These are phyloP conservation scores for Elephas maximus DNA, from an alignment of 2,113 vertebrate genomes.

Conservation along the genomic window DNA sequence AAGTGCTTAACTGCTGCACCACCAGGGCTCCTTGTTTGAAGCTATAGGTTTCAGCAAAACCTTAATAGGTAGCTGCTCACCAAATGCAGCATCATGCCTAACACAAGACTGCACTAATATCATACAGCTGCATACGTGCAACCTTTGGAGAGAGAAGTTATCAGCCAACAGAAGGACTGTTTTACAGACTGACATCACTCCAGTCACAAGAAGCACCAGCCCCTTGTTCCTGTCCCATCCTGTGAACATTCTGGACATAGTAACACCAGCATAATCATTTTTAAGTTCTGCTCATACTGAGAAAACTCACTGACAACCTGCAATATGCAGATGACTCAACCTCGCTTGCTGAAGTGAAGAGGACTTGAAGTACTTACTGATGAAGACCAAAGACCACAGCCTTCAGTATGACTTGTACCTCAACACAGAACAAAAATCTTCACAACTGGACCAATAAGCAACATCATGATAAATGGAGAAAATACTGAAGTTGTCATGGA, in stretches of 20 bases:
- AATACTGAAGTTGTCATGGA: too few species aligned
- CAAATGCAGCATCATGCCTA: not conserved
- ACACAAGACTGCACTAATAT: not conserved
- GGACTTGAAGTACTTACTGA: too few species aligned
- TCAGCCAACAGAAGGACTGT: not conserved
- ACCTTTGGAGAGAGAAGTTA: not conserved
- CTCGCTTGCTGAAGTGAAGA: too few species aligned
- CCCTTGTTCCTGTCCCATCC: not conserved
- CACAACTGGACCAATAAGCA: too few species aligned
- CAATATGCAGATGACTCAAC: too few species aligned
- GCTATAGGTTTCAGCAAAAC: not conserved
- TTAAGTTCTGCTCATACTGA: too few species aligned
- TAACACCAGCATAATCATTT: too few species aligned
- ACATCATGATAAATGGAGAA: too few species aligned
- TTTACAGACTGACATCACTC: not conserved
- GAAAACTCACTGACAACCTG: too few species aligned
- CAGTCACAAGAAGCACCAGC: not conserved
- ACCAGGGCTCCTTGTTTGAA: not conserved
- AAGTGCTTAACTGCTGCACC: not conserved
- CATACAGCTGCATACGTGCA: accelerated
- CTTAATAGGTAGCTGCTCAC: not conserved
- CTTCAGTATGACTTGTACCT: too few species aligned
- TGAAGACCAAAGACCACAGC: too few species aligned
- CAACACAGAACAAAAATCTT: too few species aligned
- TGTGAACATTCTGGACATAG: not conserved